These are phyloP conservation scores for Rhincodon typus DNA, from an alignment of 2,797 vertebrate genomes.

Conservation along the genomic window DNA sequence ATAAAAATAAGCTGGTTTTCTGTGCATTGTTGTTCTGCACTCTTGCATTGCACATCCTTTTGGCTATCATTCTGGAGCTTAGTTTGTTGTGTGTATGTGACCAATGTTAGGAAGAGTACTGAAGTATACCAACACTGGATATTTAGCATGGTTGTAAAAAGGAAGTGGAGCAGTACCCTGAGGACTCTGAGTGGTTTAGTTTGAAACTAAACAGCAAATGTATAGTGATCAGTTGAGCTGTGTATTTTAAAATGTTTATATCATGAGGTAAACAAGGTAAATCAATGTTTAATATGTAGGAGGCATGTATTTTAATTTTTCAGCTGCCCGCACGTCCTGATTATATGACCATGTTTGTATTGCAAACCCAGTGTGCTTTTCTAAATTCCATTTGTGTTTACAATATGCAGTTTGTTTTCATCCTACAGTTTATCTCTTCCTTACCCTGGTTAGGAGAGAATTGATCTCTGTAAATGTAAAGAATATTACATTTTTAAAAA, in stretches of 20 bases:
- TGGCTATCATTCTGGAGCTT: not conserved
- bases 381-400: not conserved
- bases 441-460: no score
- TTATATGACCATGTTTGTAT: not conserved
- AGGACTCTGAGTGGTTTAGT: not conserved
- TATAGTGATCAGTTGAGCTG: not conserved
- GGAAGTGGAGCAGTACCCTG: not conserved
- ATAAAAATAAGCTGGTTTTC: not conserved
- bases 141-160: not conserved
- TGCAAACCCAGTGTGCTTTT: not conserved
- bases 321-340: not conserved
- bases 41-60: not conserved
- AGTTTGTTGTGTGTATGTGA: not conserved
- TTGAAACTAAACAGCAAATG: not conserved
- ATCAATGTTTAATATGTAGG: not conserved
- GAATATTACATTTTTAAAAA: not conserved
- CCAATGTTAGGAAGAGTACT: not conserved
- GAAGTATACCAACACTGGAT: not conserved
- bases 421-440: not conserved
- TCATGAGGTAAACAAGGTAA: conserved; percentile 21
- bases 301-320: not conserved
- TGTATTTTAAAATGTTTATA: not conserved
- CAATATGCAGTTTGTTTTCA: not conserved
- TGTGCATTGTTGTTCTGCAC: not conserved
- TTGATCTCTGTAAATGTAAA: not conserved